Base-by-base conservation (phyloP, 2,113 vertebrate species). In the Xenopus laevis region DNA sequence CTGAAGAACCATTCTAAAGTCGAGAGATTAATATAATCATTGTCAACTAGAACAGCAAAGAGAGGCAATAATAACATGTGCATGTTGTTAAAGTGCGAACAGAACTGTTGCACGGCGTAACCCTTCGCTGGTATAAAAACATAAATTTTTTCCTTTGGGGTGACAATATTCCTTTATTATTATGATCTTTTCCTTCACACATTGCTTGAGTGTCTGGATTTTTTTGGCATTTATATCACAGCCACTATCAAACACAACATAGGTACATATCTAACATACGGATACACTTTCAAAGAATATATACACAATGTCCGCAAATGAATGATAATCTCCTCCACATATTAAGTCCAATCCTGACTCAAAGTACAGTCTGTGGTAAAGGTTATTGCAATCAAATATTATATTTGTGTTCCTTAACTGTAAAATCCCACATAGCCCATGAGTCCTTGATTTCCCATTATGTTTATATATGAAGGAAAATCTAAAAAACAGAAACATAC, bases 161-260 rank as follows among this genome's bases (percentile, higher is more conserved):
- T 72, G 79, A 27, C 60, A 45, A 91, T 27, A 23, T 88, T 87
- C 82, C 55, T 87, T 96, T n/a, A n/a, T n/a, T n/a, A 84, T 82
- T 33, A 75, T 89, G 82, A 99, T 95, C 78, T 88, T 95, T 61
- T 90, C 90, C 71, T 84, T 85, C 44, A 90, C 86, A 30, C 96
- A 89, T 20, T 90, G 79, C 60, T 89, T 88, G 74, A 95, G 69
- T 0, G 94, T 95, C 17, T 80, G 15, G 61, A 97, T 87, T 84
- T 98, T 98, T 81, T 94, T 95, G 81, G 96, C 89, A 0, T 87
- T 92, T 59, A 89, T 85, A 78, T 94, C 95, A 72, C 92, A 91
- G 4, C 93, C 93, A 77, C 96, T 96, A 84, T 98, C 97, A 79
- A 98, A 81, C 17, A 97, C 88, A 76, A 98, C 94, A 58, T 91